Evolutionary conservation across 2,888 invertebrate genomes (phyloP).

Genomic region (Protophormia terraenovae): DNA sequence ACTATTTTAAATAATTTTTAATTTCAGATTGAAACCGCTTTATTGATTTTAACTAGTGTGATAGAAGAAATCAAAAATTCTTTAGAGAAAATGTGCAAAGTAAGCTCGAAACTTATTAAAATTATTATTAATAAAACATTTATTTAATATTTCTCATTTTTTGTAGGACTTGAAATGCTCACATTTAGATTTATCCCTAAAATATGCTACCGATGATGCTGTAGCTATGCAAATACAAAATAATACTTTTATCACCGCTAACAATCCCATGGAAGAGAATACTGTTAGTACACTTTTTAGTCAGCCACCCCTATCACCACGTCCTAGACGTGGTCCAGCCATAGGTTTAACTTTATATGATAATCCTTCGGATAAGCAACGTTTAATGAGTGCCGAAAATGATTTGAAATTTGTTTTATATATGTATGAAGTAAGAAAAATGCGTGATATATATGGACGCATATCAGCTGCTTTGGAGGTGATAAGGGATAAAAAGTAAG

Average conservation of each 20-base stretch:
- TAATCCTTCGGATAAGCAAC: constrained; percentile 73
- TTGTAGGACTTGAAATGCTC: constrained; percentile 77
- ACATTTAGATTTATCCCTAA: constrained; percentile 75
- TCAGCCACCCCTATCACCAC: constrained; percentile 72
- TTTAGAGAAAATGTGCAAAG: constrained; percentile 84
- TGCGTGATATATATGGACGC: constrained; percentile 80
- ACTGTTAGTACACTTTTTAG: constrained; percentile 67
- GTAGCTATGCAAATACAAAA: constrained; percentile 73
- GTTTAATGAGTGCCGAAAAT: constrained; percentile 74
- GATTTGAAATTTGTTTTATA: constrained; percentile 79
- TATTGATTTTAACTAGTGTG: constrained; percentile 84
- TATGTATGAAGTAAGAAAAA: constrained; percentile 79
- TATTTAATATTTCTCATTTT: neutral
- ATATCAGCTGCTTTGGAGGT: constrained; percentile 77
- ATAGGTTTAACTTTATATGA: constrained; percentile 73
- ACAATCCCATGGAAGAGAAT: constrained; percentile 62
- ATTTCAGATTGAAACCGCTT: constrained; percentile 84
- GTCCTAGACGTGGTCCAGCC: constrained; percentile 74
- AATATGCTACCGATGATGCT: constrained; percentile 72
- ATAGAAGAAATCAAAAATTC: constrained; percentile 84
- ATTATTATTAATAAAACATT: neutral
- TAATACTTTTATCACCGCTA: constrained; percentile 70
- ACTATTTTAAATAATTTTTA: neutral
- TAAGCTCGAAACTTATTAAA: constrained; percentile 63
- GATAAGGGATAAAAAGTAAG: constrained; percentile 78